Base-by-base conservation (phyloP, 2,797 vertebrate genomes). In the Myiotriccus ornatus region DNA sequence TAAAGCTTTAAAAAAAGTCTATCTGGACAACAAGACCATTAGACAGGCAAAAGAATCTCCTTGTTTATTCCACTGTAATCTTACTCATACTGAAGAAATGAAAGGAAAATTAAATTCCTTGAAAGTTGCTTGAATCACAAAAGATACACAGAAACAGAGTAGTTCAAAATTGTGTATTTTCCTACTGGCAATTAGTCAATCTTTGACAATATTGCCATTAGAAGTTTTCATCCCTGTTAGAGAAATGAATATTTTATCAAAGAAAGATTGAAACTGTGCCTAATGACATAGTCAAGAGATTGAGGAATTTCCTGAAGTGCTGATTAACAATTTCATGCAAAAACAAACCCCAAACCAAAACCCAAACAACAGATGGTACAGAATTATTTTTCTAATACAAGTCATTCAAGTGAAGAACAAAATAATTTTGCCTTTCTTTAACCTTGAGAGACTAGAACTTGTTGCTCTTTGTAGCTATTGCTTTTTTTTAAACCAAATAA, bases 351-450 rank as follows among this genome's bases (percentile, higher is more conserved):
- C 32, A 19, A 84, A 32, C 41, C 46, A 44, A 92, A 96, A 93
- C 95, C 93, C 95, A 96, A 96, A 96, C 95, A 96, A 96, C 95
- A 96, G 95, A 96, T 95, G 95, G 93, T 81, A 90, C 43, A 81
- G 94, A 95, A 95, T 96, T 96, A 88, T 95, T 96, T 84, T 96
- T 79, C 77, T 79, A 49, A 81, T 94, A 60, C 41, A 93, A 90
- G 50, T 74, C 37, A 87, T 79, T 81, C 83, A 91, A 90, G 14
- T 75, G 49, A 92, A 94, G 65, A 87, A 89, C 62, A 82, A 93
- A 90, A 84, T 91, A 81, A 74, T 94, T 94, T 96, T 91, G 44
- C 39, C 30, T 78, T 84, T 94, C 75, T 83, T 93, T 69, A 89
- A 84, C 57, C 79, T 73, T 65, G 25, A 92, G 37, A 81, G 78